Evolutionary conservation across 2,113 vertebrate genomes (phyloP), one percentile per base, ranked within the genome.

Genomic region (Salminus brasiliensis): DNA sequence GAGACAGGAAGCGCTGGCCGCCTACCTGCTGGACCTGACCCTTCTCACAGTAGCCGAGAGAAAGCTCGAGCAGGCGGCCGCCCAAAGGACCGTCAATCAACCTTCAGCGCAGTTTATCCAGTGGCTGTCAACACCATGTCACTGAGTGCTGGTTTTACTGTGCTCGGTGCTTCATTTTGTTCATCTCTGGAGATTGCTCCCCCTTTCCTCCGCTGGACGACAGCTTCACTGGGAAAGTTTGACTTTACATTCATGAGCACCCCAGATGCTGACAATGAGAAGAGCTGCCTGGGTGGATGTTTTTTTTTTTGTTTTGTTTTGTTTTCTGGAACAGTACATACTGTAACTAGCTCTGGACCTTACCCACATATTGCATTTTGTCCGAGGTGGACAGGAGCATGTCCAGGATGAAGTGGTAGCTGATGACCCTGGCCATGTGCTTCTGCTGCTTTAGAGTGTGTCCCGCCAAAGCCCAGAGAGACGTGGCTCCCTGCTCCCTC

Each of bases 311-410:
- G 16, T 5, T 49, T 12, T 4, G 23, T 55, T 21, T 55, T 5
- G 23, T 5, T 25, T 67, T 83, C 45, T 66, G 81, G 57, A 79
- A 80, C 16, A 12, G 76, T 65, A 43, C 34, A 55, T 49, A 15
- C 53, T 63, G 43, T 72, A 53, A 83, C n/a, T 30, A 36, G 32
- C 32, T 47, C 18, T 76, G 34, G 23, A 18, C 79, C 93, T 87
- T 87, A 95, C 94, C 93, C 49, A 95, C 92, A 36, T 91, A 91
- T 76, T 93, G 94, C 93, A 95, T 94, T 82, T 91, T 94, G 81
- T 93, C 92, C 18, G 94, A 95, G 16, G 93, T 85, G 8, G 93
- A 93, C 41, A 93, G 74, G 75, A 94, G 91, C 90, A 95, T 91
- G 39, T 93, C 90, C 43, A 94, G 92, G 84, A 94, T 90, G 43